Evolutionary conservation across 2,797 vertebrate species (phyloP), one percentile per base, ranked within the genome.

Genomic region (Sternarchorhynchus goeldii): DNA sequence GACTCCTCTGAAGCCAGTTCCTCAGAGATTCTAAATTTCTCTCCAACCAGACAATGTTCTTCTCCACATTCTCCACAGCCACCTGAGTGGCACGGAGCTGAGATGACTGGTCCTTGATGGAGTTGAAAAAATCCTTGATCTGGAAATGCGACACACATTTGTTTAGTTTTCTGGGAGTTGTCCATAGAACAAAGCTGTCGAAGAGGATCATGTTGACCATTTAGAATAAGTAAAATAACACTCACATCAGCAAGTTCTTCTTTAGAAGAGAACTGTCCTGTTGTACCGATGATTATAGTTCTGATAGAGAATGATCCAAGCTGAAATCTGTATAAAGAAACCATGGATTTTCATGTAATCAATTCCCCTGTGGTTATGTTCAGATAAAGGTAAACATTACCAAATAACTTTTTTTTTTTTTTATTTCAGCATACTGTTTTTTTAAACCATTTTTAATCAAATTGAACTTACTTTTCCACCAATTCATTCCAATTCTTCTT

Each of bases 71-170:
- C 80, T 94, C 92, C 56, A 92, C 74, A 36, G 92, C 89, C 82
- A 93, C 68, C 80, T 91, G 88, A 66, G 87, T 91, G 60, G 79
- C 84, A 85, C 90, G 91, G 62, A 95, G 88, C 77, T 93, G 88
- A 78, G 88, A 92, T 5, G 87, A 82, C 41, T 93, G 88, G 4
- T 91, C 90, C 83, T 87, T 87, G 79, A 93, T 91, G 58, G 89
- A 93, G 41, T 92, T 86, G 90, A 95, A 95, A 86, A 94, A 95
- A 59, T 77, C 41, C 85, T 92, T 88, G 62, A 94, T 89, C 93
- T 95, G 82, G n/a, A 74, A 34, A 65, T 18, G 82, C 76, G 85
- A 71, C 76, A 16, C 39, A 56, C 6, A 2, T 21, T 78, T 21
- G 41, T 58, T 63, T n/a, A 58, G 18, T 39, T 64, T 31, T 65